phyloP scores from a whole-genome alignment of 2,113 vertebrate species.

The Pantherophis guttatus region DNA sequence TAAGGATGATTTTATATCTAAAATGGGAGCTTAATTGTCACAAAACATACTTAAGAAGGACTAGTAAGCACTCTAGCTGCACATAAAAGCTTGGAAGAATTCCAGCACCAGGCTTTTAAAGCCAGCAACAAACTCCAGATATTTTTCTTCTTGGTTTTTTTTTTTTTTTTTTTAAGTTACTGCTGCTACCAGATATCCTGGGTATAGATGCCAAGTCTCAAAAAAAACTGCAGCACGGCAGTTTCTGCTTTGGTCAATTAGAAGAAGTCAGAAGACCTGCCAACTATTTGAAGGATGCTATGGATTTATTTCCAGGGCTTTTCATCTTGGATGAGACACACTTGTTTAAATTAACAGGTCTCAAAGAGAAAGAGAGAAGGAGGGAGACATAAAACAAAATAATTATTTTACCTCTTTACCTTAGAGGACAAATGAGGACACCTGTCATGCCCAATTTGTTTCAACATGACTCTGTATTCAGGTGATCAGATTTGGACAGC shows the following conservation, averaged over 20 bases:
- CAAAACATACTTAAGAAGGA: slow-evolving; percentile 24
- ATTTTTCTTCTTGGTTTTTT: slow-evolving; percentile 13
- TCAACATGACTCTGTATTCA: not conserved
- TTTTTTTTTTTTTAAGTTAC: slow-evolving; percentile 19
- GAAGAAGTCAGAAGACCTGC: slow-evolving; percentile 44
- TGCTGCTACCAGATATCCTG: slow-evolving; percentile 43
- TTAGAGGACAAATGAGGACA: slow-evolving; percentile 1
- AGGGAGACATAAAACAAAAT: not conserved
- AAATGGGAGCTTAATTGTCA: slow-evolving; percentile 43
- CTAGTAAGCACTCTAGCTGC: slow-evolving; percentile 13
- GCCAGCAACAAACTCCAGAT: slow-evolving; percentile 41
- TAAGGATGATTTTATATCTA: slow-evolving; percentile 46
- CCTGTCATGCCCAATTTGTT: not conserved
- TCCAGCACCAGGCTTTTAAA: slow-evolving; percentile 53
- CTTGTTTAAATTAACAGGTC: slow-evolving; percentile 24
- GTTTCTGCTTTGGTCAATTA: slow-evolving; percentile 48
- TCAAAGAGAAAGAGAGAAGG: slow-evolving; percentile 27
- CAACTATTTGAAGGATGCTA: slow-evolving; percentile 37
- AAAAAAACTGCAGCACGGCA: slow-evolving; percentile 35
- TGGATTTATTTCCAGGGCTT: slow-evolving; percentile 8
- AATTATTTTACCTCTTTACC: not conserved
- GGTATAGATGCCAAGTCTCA: slow-evolving; percentile 49
- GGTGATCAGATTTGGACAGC: not conserved
- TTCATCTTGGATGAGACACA: slow-evolving; percentile 14
- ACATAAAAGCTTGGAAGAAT: slow-evolving; percentile 46